Conservation (phyloP, 2,113 vertebrate genomes). For the Ictalurus punctatus region DNA sequence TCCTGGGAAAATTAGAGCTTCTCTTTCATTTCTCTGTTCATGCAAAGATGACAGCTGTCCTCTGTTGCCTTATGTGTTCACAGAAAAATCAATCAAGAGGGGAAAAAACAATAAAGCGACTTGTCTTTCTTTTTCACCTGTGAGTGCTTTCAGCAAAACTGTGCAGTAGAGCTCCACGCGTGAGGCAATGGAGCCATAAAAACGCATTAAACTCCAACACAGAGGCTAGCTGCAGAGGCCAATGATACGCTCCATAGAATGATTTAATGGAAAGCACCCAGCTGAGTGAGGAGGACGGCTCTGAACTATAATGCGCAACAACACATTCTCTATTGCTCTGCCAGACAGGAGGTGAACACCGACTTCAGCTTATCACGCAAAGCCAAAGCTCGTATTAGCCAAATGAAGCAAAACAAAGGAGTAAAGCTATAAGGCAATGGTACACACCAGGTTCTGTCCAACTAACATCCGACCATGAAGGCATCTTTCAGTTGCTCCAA, state of each 20-base stretch:
- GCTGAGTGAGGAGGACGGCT: constrained; percentile 27
- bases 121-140: constrained; percentile 38
- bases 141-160: constrained; percentile 30
- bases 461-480: not conserved
- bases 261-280: constrained; percentile 48
- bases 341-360: constrained; percentile 33
- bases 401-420: constrained; percentile 8
- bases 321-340: constrained; percentile 29
- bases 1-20: constrained; percentile 6
- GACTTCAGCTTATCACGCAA: constrained; percentile 1
- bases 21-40: not conserved
- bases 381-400: constrained; percentile 15
- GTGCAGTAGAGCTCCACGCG: constrained; percentile 10
- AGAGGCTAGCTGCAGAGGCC: constrained; percentile 32
- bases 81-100: not conserved
- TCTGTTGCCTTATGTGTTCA: not conserved
- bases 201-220: constrained; percentile 44
- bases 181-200: constrained; percentile 29
- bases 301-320: constrained; percentile 31
- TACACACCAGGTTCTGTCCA: constrained; percentile 13
- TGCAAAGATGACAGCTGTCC: not conserved
- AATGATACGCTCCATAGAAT: constrained; percentile 44
- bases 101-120: not conserved
- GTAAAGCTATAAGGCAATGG: constrained; percentile 17
- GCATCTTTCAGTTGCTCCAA: not conserved